Conservation (phyloP, 2,888 invertebrate species). For the Tetheella fluctuosa region DNA sequence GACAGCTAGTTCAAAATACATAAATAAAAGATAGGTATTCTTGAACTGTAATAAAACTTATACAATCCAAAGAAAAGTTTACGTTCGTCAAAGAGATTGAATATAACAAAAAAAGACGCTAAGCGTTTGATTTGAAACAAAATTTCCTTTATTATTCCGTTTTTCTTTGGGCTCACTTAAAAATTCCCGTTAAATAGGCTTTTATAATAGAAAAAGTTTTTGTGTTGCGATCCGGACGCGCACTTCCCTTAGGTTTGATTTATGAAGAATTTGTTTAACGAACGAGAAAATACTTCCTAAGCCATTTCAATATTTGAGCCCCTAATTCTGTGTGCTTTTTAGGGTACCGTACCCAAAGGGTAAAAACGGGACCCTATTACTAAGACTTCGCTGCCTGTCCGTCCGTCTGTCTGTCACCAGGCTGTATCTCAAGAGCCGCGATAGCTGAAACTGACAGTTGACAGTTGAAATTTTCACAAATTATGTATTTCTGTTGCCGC, state of each 20-base stretch:
- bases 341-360: too few species aligned
- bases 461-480: too few species aligned
- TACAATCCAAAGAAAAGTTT: constrained; percentile 9
- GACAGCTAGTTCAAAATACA: too few species aligned
- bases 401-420: too few species aligned
- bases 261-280: constrained; percentile 43
- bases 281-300: constrained; percentile 26
- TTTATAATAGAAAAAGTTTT: constrained; percentile 41
- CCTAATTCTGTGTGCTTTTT: constrained; percentile 29
- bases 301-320: constrained; percentile 38
- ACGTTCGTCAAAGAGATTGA: constrained; percentile 15
- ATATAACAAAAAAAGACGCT: constrained; percentile 22
- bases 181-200: constrained; percentile 37
- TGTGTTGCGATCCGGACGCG: constrained; percentile 26
- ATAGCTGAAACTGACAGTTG: too few species aligned
- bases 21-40: too few species aligned
- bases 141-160: constrained; percentile 22
- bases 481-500: too few species aligned
- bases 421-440: too few species aligned
- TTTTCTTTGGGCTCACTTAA: constrained; percentile 23
- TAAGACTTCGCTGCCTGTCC: too few species aligned
- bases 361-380: too few species aligned
- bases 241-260: constrained; percentile 33
- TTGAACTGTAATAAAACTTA: background rate
- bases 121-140: constrained; percentile 28